Evolutionary conservation across 2,797 vertebrate genomes (phyloP), one percentile per base, ranked within the genome.

Genomic region (Pipistrellus pipistrellus): DNA sequence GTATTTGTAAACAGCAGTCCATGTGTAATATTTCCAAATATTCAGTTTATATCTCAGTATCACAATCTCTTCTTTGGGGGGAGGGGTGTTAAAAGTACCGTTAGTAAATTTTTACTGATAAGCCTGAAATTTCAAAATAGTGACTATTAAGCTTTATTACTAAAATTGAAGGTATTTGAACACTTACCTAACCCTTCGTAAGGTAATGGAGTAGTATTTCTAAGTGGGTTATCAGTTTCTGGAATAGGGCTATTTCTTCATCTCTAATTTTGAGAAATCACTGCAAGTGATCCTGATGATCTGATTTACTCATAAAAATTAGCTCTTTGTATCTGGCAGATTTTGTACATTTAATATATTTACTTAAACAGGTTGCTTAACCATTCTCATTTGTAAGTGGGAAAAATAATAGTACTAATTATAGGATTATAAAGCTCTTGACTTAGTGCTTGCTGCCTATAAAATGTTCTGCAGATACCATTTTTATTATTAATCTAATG

Each of bases 151-250:
- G n/a, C n/a, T 88, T 85, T 85, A 32, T 76, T 92, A 46, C 17
- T 72, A 72, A 95, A 95, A 68, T 51, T 38, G 68, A 87, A 73
- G 11, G 11, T 83, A 55, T 66, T 94, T 85, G 46, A 90, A 62
- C 17, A 6, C 14, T 18, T n/a, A 20, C 59, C 25, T 38, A 21
- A 66, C 72, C 30, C 30, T 85, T 92, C 57, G 27, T 57, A 41
- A 85, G 27, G 20, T n/a, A 53, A 76, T 66, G 71, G 35, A 73
- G 75, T 27, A 84, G 12, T 92, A 84, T 90, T 90, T 88, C 30
- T 90, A 80, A 69, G 10, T 3, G 18, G 46, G 27, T 38, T 59
- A 17, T 84, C 35, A 64, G 4, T 69, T 32, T 92, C 51, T 77
- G 11, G 38, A 11, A 0, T 20, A 35, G 30, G 21, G 27, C 35